A percentile compares a stretch with the other conserved stretches of the same genome.
Evolutionary conservation across 2,888 invertebrate genomes (phyloP).

Genomic region (Acleris holmiana): DNA sequence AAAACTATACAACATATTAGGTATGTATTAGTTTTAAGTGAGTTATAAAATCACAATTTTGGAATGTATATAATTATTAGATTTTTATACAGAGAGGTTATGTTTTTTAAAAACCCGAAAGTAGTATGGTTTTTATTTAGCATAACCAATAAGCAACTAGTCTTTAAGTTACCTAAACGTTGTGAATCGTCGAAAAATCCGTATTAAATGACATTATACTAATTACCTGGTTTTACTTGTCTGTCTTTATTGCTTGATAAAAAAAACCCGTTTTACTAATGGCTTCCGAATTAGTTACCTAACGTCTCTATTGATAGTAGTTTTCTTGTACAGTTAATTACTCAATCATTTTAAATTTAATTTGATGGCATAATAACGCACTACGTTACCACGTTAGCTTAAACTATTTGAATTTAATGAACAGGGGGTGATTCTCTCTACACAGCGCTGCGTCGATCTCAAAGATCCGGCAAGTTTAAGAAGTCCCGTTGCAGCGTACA

Average conservation of each 20-base stretch:
- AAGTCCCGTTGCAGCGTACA: too few relatives aligned
- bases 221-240: slow-evolving; percentile 30
- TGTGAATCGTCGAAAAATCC: slow-evolving; percentile 18
- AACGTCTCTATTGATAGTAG: background rate
- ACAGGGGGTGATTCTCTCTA: too few relatives aligned
- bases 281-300: background rate
- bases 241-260: background rate
- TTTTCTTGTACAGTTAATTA: too few relatives aligned
- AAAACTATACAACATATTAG: slow-evolving; percentile 44
- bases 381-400: too few relatives aligned
- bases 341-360: too few relatives aligned
- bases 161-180: slow-evolving; percentile 34
- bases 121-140: slow-evolving; percentile 8
- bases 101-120: slow-evolving; percentile 14
- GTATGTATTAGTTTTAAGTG: slow-evolving; percentile 21
- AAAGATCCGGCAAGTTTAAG: too few relatives aligned
- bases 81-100: slow-evolving; percentile 29
- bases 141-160: slow-evolving; percentile 12
- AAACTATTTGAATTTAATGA: too few relatives aligned
- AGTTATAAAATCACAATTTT: slow-evolving; percentile 30
- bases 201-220: slow-evolving; percentile 36
- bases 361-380: too few relatives aligned
- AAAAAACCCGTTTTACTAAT: slow-evolving; percentile 8
- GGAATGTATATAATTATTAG: slow-evolving; percentile 37
- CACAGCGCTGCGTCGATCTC: too few relatives aligned